Base-by-base conservation (phyloP, 2,113 vertebrate species). In the Elephas maximus region DNA sequence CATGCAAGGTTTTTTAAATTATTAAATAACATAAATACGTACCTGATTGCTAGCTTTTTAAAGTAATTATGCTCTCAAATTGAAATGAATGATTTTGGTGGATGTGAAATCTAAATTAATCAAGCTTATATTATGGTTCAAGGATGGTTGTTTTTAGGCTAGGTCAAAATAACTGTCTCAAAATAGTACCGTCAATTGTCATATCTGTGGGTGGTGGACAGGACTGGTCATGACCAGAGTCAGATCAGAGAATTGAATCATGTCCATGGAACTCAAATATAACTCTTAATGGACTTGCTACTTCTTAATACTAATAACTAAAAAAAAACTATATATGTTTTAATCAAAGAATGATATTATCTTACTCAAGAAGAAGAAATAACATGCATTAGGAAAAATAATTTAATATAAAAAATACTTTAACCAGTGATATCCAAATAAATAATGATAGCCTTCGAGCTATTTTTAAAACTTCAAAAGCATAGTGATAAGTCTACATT, bases 381-480 rank as follows among this genome's bases (percentile, higher is more conserved):
- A 88, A 44, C 37, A 92, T 20, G 28, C 37, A 88, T 84, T 82
- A 94, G 26, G 76, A 94, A 60, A 92, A 90, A 88, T 93, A 88
- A 95, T 67, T 95, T 85, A 82, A 77, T 81, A 74, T 86, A 93
- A 90, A 51, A 83, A 94, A 88, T 37, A 74, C 18, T 85, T 97
- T 48, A 92, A 73, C 33, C 23, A 91, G 30, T 80, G 37, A 82
- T 77, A 86, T 79, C 21, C 44, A 91, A 96, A 85, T 67, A 88
- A 89, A 82, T 89, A 48, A 53, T 89, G n/a, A 62, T 86, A 86
- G 45, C 60, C 57, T 91, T 88, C 24, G 76, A 96, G 84, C 14
- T 87, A 87, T 41, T 87, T 95, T 87, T 21, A 15, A 79, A 90
- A 77, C 20, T 90, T 96, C 28, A 87, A 80, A 90, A 44, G 6